These are phyloP conservation scores for Acanthornis magna DNA, from an alignment of 2,797 vertebrate species.

Conservation along the genomic window DNA sequence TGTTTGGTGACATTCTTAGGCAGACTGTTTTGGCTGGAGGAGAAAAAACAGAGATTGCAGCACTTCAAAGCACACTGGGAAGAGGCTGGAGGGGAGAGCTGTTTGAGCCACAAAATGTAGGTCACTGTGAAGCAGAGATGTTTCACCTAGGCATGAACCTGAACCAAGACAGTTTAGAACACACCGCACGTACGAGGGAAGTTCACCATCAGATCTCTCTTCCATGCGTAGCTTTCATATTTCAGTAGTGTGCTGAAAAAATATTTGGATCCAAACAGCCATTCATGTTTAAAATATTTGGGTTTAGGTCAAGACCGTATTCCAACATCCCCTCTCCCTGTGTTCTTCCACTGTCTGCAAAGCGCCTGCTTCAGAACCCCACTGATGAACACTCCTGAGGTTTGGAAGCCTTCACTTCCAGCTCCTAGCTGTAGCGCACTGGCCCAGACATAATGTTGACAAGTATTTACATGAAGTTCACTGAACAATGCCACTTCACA, in stretches of 20 bases:
- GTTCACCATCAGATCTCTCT: background rate
- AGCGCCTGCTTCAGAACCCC: background rate
- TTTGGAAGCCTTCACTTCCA: constrained; percentile 1
- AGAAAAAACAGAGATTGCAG: background rate
- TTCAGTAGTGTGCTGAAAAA: background rate
- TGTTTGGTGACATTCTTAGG: background rate
- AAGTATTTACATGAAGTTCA: background rate
- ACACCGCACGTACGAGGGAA: fast-evolving
- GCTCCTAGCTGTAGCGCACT: background rate
- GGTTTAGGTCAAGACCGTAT: background rate
- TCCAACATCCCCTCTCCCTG: background rate
- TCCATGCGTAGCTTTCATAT: background rate
- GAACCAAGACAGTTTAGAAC: background rate
- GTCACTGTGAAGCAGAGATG: background rate
- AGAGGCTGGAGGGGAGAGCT: background rate
- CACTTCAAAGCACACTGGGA: background rate
- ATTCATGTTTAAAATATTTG: background rate
- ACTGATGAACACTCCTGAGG: background rate
- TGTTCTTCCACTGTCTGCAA: background rate
- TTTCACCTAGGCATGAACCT: background rate
- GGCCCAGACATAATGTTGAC: background rate
- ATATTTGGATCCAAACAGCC: background rate
- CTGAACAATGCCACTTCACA: constrained; percentile 20
- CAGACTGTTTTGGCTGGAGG: background rate
- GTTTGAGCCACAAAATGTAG: background rate